Percentiles rank a stretch among this genome's conserved stretches.
Evolutionary conservation across 1,140 invertebrate species (phyloP).

Genomic region (Caenorhabditis tropicalis): DNA sequence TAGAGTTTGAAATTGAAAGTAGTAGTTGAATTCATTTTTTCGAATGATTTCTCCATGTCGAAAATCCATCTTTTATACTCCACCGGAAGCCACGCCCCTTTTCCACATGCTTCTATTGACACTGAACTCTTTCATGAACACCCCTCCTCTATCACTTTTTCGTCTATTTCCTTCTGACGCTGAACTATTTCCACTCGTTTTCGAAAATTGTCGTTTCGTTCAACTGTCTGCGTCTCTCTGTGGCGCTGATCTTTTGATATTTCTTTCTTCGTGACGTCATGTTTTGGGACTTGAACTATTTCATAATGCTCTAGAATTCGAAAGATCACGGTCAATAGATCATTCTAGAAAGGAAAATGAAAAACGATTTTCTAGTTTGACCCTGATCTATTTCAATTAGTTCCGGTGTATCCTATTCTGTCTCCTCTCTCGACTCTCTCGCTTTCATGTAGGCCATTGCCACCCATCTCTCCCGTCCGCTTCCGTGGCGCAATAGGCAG

Average conservation of each 20-base stretch:
- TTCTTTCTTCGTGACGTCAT: neutral
- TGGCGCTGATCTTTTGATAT: constrained; percentile 39
- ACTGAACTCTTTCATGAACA: neutral
- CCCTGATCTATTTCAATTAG: neutral
- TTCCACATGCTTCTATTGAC: neutral
- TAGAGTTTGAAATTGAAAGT: constrained; percentile 12
- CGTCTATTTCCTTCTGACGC: neutral
- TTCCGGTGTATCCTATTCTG: no score
- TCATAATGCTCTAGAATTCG: neutral
- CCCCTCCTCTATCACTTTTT: neutral
- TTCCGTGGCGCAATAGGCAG: constrained; percentile 58
- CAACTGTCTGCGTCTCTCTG: neutral
- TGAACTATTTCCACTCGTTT: neutral
- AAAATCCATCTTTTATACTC: neutral
- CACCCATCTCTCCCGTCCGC: neutral
- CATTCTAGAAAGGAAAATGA: no score
- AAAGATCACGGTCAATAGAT: no score
- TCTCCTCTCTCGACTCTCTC: no score
- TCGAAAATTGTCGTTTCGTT: neutral
- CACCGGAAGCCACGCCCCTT: neutral
- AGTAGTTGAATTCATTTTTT: constrained; percentile 5
- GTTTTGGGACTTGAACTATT: neutral
- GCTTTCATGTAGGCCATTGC: neutral
- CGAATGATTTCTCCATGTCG: neutral
- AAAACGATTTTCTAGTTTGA: no score